These are phyloP conservation scores for Arbacia lixula DNA, from an alignment of 53 echinoderm and acorn worm species.

Conservation along the genomic window DNA sequence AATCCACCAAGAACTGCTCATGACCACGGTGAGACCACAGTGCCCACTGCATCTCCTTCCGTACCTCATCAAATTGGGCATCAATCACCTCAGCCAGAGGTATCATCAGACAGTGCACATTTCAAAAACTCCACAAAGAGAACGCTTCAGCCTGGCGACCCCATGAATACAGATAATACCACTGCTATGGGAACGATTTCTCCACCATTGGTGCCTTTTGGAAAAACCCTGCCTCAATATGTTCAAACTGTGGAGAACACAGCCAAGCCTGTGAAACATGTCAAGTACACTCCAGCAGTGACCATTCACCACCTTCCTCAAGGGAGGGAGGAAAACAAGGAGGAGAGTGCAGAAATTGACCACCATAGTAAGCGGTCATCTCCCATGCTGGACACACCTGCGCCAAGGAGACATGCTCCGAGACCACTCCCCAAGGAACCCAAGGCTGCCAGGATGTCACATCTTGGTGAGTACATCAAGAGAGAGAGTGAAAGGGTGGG, in stretches of 20 bases:
- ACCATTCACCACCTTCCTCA: conserved; percentile 55
- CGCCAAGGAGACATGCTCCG: conserved; percentile 87
- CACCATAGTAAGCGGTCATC: conserved; percentile 60
- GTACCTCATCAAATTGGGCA: no score
- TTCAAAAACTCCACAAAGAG: no score
- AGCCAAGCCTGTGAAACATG: conserved; percentile 39
- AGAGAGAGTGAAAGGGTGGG: no score
- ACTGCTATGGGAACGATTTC: no score
- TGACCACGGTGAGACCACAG: no score
- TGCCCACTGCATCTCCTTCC: no score
- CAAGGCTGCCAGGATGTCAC: conserved; percentile 49
- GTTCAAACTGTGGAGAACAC: not conserved
- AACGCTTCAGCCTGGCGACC: no score
- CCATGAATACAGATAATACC: no score
- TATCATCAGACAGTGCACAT: no score
- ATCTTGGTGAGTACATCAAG: conserved; percentile 50
- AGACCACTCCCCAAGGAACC: conserved; percentile 59
- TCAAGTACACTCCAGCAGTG: conserved; percentile 67
- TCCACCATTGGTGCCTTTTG: not conserved
- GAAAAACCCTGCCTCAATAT: not conserved
- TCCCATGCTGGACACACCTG: conserved; percentile 92
- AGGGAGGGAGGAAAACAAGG: not conserved
- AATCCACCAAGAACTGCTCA: no score
- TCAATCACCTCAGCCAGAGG: no score
- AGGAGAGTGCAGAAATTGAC: no score